Evolutionary conservation across 2,113 vertebrate species (phyloP).

Genomic region (Centropus unirufus): DNA sequence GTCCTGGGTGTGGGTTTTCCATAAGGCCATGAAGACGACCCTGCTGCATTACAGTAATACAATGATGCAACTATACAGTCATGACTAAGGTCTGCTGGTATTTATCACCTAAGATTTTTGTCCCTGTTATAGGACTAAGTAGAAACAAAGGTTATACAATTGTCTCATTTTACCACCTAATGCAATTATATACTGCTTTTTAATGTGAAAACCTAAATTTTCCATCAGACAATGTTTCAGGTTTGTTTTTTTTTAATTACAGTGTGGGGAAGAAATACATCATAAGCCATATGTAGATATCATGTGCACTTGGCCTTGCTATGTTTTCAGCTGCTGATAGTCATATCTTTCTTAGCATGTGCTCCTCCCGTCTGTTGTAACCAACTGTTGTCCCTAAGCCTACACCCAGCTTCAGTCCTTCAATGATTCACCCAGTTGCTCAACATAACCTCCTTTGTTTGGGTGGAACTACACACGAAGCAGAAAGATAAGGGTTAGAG

Average conservation of each 20-base stretch:
- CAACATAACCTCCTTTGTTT: conserved; percentile 51
- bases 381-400: conserved; percentile 26
- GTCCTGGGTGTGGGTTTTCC: background rate
- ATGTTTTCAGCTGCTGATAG: background rate
- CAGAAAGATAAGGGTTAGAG: conserved; percentile 18
- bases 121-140: background rate
- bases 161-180: background rate
- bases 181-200: background rate
- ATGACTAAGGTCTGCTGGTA: background rate
- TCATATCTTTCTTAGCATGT: conserved; percentile 22
- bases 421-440: conserved; percentile 31
- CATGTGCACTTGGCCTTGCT: conserved; percentile 3
- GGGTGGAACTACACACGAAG: background rate
- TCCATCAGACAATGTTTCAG: background rate
- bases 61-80: background rate
- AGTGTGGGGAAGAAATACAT: background rate
- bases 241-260: background rate
- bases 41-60: background rate
- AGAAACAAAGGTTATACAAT: background rate
- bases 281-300: conserved; percentile 7
- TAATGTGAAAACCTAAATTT: background rate
- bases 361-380: conserved; percentile 38
- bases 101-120: conserved; percentile 14
- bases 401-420: background rate
- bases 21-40: background rate